Conservation (phyloP, 2,797 vertebrate species). For the Siniperca scherzeri region DNA sequence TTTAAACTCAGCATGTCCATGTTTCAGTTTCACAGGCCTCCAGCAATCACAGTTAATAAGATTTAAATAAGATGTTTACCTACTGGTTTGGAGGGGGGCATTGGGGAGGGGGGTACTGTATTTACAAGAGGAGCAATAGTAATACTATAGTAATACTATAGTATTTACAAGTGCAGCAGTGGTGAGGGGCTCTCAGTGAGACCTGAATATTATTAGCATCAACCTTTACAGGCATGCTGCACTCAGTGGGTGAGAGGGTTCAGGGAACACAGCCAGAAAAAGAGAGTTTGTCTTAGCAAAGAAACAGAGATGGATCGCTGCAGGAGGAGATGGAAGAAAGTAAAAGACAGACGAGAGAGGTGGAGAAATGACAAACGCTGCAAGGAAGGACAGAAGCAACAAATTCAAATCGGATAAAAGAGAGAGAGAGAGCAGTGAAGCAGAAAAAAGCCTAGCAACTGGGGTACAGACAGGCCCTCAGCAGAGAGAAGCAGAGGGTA, state of each 20-base stretch:
- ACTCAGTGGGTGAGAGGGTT: constrained; percentile 68
- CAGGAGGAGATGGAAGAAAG: constrained; percentile 3
- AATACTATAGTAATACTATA: constrained; percentile 55
- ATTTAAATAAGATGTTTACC: constrained; percentile 40
- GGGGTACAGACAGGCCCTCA: constrained; percentile 5
- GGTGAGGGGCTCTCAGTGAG: constrained; percentile 44
- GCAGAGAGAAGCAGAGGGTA: neutral
- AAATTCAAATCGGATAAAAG: neutral
- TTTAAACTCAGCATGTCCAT: neutral
- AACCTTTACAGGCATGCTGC: constrained; percentile 83
- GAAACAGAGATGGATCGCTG: constrained; percentile 9
- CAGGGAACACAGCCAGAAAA: constrained; percentile 63
- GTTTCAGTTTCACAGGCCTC: constrained; percentile 1
- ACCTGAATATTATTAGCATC: constrained; percentile 84
- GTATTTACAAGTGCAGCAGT: constrained; percentile 62
- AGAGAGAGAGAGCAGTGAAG: neutral
- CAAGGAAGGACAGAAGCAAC: neutral
- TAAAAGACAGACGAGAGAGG: constrained; percentile 12
- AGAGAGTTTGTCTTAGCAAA: constrained; percentile 9
- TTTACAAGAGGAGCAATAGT: constrained; percentile 45
- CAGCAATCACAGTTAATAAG: neutral
- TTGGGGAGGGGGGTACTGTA: neutral
- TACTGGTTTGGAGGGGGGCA: neutral
- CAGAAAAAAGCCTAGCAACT: constrained; percentile 8
- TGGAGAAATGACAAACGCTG: constrained; percentile 8